Conservation (phyloP, 2,113 vertebrate species). For the Antennarius striatus region DNA sequence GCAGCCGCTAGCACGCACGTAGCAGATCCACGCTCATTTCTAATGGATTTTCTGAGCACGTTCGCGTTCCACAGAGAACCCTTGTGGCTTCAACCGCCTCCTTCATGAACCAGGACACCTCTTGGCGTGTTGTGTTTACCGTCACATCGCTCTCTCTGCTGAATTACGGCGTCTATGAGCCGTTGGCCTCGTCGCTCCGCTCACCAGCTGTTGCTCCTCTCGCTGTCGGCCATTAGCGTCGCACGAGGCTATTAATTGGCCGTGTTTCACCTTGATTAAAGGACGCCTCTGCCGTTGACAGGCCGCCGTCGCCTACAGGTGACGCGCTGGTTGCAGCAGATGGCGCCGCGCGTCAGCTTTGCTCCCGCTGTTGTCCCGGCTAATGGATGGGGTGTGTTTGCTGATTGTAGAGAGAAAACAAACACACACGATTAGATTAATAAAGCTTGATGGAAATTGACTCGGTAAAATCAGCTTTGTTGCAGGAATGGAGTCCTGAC, state of each 20-base stretch:
- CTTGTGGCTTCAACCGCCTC: neutral
- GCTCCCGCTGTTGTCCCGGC: constrained; percentile 16
- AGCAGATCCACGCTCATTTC: too few species aligned
- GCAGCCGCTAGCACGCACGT: too few species aligned
- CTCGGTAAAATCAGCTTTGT: too few species aligned
- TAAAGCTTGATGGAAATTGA: too few species aligned
- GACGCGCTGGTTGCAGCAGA: constrained; percentile 35
- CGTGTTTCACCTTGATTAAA: constrained; percentile 40
- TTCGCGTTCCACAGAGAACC: neutral
- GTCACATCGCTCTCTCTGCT: neutral
- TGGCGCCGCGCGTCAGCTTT: constrained; percentile 21
- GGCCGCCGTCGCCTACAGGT: constrained; percentile 28
- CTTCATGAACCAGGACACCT: too few species aligned
- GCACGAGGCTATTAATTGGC: constrained; percentile 28
- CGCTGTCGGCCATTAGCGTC: constrained; percentile 27
- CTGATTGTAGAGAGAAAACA: constrained; percentile 1
- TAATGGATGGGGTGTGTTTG: constrained; percentile 8
- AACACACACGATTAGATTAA: neutral
- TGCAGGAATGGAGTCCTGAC: too few species aligned
- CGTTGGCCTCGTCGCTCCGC: neutral
- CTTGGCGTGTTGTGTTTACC: neutral
- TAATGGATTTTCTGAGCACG: neutral
- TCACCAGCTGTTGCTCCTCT: constrained; percentile 33
- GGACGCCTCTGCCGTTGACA: constrained; percentile 22
- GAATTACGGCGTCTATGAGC: neutral